Conservation (phyloP, 2,113 vertebrate species). For the Lasiurus cinereus region DNA sequence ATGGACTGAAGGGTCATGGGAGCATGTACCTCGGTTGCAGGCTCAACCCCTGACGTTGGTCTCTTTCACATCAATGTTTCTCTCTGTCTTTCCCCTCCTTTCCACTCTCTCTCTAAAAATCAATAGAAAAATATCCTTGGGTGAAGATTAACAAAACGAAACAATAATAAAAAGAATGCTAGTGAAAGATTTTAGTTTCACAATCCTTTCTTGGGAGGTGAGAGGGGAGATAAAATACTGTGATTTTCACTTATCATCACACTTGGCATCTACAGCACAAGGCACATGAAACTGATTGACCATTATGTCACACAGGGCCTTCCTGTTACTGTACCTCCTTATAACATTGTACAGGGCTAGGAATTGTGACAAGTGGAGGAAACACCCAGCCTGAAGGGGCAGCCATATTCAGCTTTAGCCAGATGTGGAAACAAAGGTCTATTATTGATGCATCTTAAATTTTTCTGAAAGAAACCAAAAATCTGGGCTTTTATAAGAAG, state of each 20-base stretch:
- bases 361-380: neutral
- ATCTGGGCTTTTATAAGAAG: neutral
- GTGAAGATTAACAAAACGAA: too few species aligned
- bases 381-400: neutral
- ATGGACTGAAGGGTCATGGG: too few species aligned
- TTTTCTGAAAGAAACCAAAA: neutral
- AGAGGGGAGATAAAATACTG: neutral
- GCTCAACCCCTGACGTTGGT: too few species aligned
- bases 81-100: too few species aligned
- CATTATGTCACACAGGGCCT: conserved; percentile 64
- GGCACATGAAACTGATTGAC: conserved; percentile 71
- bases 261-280: conserved; percentile 63
- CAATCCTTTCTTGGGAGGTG: neutral
- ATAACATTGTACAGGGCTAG: conserved; percentile 66
- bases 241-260: conserved; percentile 39
- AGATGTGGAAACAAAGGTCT: neutral
- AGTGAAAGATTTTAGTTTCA: neutral
- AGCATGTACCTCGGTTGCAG: too few species aligned
- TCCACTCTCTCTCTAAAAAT: too few species aligned
- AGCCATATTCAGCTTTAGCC: neutral
- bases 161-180: neutral
- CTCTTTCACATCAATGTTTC: too few species aligned
- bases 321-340: conserved; percentile 35
- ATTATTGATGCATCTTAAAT: neutral
- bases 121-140: too few species aligned